These are phyloP conservation scores for Omphaloscelis lunosa DNA, from an alignment of 2,888 invertebrate genomes.

Conservation along the genomic window DNA sequence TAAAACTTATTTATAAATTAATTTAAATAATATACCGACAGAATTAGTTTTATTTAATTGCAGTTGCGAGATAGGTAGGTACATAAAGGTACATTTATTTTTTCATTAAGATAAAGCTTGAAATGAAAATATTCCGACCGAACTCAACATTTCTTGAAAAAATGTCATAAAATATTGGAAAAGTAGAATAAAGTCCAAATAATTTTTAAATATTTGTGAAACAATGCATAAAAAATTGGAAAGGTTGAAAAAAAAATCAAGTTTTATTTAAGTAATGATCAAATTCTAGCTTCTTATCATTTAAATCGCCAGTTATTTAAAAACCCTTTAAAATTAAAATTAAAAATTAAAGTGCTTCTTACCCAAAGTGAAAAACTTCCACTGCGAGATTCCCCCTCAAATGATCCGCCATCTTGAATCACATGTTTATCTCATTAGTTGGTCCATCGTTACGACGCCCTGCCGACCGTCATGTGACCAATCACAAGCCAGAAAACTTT, in stretches of 20 bases:
- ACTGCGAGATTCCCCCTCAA: constrained; percentile 76
- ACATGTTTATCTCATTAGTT: constrained; percentile 84
- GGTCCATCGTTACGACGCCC: constrained; percentile 75
- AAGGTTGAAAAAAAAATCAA: background rate
- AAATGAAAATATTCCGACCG: background rate
- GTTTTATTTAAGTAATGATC: background rate
- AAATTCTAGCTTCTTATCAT: background rate
- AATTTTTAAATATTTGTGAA: background rate
- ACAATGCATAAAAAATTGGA: background rate
- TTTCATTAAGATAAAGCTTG: background rate
- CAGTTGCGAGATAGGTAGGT: background rate
- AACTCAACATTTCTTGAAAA: background rate
- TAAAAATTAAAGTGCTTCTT: constrained; percentile 70
- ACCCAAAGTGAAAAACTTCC: constrained; percentile 74
- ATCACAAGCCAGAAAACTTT: constrained; percentile 78
- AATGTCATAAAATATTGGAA: too few relatives aligned
- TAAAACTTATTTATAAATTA: too few relatives aligned
- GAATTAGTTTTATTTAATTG: background rate
- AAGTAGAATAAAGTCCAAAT: too few relatives aligned
- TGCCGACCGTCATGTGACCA: constrained; percentile 84
- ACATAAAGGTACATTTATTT: background rate
- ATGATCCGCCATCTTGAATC: constrained; percentile 87
- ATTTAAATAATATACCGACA: background rate
- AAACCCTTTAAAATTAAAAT: background rate
- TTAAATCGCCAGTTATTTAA: background rate